phyloP scores from a whole-genome alignment of 2,888 invertebrate species.

The Athetis lepigone region DNA sequence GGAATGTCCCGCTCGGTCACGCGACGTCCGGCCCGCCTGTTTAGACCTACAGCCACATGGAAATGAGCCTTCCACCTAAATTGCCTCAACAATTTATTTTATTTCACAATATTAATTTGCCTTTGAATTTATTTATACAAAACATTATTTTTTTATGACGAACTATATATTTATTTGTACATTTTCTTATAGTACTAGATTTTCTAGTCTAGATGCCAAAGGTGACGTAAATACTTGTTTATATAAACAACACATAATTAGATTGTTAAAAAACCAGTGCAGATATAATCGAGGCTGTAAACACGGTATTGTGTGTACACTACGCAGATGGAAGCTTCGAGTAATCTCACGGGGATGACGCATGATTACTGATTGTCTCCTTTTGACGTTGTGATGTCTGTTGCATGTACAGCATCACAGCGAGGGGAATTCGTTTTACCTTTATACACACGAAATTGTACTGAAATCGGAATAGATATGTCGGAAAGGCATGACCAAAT shows the following conservation, averaged over 20 bases:
- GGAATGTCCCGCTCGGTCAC: conserved; percentile 65
- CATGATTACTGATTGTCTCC: conserved; percentile 65
- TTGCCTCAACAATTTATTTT: conserved; percentile 55
- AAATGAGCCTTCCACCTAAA: conserved; percentile 58
- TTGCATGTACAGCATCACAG: conserved; percentile 34
- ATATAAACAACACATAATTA: conserved; percentile 9
- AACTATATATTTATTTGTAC: conserved; percentile 4
- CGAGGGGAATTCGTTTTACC: conserved; percentile 43
- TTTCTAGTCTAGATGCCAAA: conserved; percentile 1
- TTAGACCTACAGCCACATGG: conserved; percentile 65
- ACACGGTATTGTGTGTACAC: conserved; percentile 43
- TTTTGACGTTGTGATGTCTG: conserved; percentile 62
- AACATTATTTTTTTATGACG: conserved; percentile 37
- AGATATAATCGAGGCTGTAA: conserved; percentile 30
- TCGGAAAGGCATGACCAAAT: conserved; percentile 14
- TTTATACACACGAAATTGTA: conserved; percentile 21
- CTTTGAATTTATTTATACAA: conserved; percentile 32
- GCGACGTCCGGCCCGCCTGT: conserved; percentile 65
- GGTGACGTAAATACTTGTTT: conserved; percentile 4
- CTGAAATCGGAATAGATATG: conserved; percentile 18
- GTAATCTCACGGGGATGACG: conserved; percentile 65
- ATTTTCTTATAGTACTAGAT: not conserved
- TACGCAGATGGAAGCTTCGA: conserved; percentile 52
- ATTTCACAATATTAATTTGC: conserved; percentile 47
- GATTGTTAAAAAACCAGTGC: conserved; percentile 30